These are phyloP conservation scores for Sminthurides aquaticus DNA, from an alignment of 2,888 invertebrate species.

Conservation along the genomic window DNA sequence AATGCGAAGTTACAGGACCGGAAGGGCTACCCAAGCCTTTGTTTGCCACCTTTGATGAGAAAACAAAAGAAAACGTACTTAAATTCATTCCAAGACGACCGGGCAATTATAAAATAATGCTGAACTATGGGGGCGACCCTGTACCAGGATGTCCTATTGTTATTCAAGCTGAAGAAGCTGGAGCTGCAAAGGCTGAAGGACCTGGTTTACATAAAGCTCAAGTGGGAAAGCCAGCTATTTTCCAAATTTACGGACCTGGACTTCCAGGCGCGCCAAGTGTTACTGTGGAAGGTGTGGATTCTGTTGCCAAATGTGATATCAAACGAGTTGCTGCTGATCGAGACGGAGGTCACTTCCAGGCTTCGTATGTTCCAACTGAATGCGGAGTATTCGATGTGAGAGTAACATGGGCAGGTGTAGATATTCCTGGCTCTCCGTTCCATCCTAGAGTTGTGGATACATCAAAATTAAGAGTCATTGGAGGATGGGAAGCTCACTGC, in stretches of 20 bases:
- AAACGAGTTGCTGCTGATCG: constrained; percentile 34
- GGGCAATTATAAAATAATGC: constrained; percentile 63
- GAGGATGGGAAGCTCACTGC: constrained; percentile 70
- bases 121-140: constrained; percentile 54
- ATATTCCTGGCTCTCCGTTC: constrained; percentile 65
- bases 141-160: constrained; percentile 54
- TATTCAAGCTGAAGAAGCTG: constrained; percentile 55
- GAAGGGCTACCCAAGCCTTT: constrained; percentile 74
- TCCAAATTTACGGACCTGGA: constrained; percentile 52
- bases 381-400: constrained; percentile 87
- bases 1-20: constrained; percentile 79
- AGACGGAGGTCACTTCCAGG: constrained; percentile 67
- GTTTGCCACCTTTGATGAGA: constrained; percentile 58
- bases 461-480: constrained; percentile 64
- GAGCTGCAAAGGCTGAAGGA: constrained; percentile 56
- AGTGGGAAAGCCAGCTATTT: constrained; percentile 52
- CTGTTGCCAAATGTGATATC: constrained; percentile 47
- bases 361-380: constrained; percentile 81
- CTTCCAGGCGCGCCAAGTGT: constrained; percentile 51
- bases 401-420: constrained; percentile 58
- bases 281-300: constrained; percentile 56
- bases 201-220: constrained; percentile 54
- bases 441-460: constrained; percentile 70
- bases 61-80: constrained; percentile 64
- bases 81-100: constrained; percentile 78